These are phyloP conservation scores for Acanthisitta chloris DNA, from an alignment of 2,113 vertebrate species.

Conservation along the genomic window DNA sequence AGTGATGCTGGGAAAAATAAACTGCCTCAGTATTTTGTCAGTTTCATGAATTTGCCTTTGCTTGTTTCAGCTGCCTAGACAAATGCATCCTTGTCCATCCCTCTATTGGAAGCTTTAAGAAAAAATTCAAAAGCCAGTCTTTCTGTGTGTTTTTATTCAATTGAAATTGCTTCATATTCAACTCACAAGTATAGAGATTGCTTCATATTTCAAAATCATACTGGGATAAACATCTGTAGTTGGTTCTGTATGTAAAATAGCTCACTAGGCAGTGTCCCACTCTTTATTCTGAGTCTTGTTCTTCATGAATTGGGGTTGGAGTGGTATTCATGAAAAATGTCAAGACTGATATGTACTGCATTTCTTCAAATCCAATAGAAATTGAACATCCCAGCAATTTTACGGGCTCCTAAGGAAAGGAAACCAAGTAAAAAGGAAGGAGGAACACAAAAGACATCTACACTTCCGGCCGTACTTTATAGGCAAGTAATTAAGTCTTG, in stretches of 20 bases:
- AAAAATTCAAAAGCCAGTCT: not conserved
- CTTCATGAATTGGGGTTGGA: not conserved
- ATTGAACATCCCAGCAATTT: constrained; percentile 87
- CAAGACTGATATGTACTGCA: constrained; percentile 18
- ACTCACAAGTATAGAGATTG: too few species aligned
- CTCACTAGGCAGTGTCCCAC: not conserved
- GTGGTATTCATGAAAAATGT: not conserved
- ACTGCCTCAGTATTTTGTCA: constrained; percentile 59
- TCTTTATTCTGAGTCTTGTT: not conserved
- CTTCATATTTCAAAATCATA: not conserved
- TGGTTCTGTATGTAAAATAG: not conserved
- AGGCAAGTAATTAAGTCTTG: constrained; percentile 80
- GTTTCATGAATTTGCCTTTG: not conserved
- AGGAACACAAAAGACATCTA: constrained; percentile 86
- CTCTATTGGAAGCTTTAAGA: not conserved
- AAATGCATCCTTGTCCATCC: constrained; percentile 7
- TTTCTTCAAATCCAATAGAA: constrained; percentile 82
- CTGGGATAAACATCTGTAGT: not conserved
- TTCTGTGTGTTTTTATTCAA: not conserved
- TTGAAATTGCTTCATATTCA: not conserved
- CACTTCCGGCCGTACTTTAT: constrained; percentile 90
- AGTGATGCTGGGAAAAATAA: constrained; percentile 67
- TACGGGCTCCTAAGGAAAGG: constrained; percentile 94
- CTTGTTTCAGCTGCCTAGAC: constrained; percentile 12
- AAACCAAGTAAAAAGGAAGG: constrained; percentile 97